Base-by-base conservation (phyloP, 2,113 vertebrate genomes). In the Channa argus region DNA sequence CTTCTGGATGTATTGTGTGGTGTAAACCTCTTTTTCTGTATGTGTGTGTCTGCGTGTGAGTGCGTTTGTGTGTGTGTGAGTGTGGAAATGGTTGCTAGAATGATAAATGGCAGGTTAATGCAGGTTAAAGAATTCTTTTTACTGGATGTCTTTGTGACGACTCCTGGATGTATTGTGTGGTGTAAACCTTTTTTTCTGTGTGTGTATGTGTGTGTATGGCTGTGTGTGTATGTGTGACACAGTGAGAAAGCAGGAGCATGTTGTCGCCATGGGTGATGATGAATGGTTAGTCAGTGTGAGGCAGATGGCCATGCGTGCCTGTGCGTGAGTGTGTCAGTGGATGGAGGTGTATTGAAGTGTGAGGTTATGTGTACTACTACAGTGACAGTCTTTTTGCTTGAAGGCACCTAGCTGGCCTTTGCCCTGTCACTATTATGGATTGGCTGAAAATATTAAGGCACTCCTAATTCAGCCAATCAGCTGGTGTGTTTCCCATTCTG, bases 381-480 rank as follows among this genome's bases (percentile, higher is more conserved):
- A 38, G 39, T 71, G 72, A 76, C 15, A 65, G 72, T 11, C 52
- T 65, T 67, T 73, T 59, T 73, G 64, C 79, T 78, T 3, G 3
- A 53, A 79, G 83, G 73, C 85, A 51, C 58, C 55, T 71, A 74
- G 53, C 69, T 61, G 61, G 61, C 77, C 61, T 79, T 63, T 70
- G 33, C 45, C 34, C 74, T 74, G 44, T 83, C 80, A 78, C 62
- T 79, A 59, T 55, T 80, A 82, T 80, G 44, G 79, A 90, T 79
- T 79, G 71, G 64, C 44, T 80, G 71, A 43, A 88, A 87, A 81
- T 78, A 73, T 84, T 49, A 79, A 77, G 53, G 61, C 56, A 24
- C 64, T 45, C 3, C 14, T 86, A 79, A 76, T 74, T 90, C 79
- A 90, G 14, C 75, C 79, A 60, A 74, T 89, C 75, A 79, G 69